phyloP scores from a whole-genome alignment of 2,113 vertebrate species.

The Rana temporaria region DNA sequence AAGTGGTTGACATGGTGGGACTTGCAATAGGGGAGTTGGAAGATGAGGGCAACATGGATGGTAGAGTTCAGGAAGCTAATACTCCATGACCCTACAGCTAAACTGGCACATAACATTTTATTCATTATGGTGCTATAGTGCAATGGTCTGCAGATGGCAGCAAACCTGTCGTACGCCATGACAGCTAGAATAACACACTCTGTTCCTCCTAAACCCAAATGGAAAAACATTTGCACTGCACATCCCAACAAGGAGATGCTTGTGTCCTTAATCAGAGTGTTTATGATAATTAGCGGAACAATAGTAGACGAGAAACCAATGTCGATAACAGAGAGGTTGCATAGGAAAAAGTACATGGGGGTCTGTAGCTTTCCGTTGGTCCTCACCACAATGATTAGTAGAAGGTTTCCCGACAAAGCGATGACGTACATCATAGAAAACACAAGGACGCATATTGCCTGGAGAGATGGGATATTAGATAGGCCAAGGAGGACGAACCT shows the following conservation, averaged over 20 bases:
- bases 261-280: background rate
- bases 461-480: too few species aligned
- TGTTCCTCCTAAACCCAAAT: background rate
- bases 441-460: too few species aligned
- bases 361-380: background rate
- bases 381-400: background rate
- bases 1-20: too few species aligned
- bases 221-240: background rate
- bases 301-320: background rate
- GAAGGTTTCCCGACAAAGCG: background rate
- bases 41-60: background rate
- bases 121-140: background rate
- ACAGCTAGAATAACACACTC: slow-evolving; percentile 1
- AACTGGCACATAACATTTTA: background rate
- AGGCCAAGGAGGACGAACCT: too few species aligned
- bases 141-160: slow-evolving; percentile 11
- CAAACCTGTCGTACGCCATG: background rate
- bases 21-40: background rate
- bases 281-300: background rate
- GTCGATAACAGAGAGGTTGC: slow-evolving; percentile 29
- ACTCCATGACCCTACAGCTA: too few species aligned
- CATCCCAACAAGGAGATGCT: slow-evolving; percentile 2
- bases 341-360: background rate
- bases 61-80: background rate
- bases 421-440: background rate